phyloP scores from a whole-genome alignment of 2,797 vertebrate species.

The Peromyscus eremicus region DNA sequence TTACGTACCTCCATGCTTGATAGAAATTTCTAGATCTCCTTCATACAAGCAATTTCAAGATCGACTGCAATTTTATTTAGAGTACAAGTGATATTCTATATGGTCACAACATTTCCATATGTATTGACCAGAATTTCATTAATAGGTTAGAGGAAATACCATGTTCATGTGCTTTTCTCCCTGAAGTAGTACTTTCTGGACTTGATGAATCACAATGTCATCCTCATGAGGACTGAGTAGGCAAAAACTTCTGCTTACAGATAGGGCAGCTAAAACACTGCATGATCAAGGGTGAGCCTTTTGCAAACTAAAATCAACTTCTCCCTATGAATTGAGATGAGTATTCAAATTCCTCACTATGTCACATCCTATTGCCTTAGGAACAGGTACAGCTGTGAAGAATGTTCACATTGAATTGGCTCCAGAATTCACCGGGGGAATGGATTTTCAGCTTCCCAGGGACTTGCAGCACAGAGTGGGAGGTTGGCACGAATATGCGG shows the following conservation, averaged over 20 bases:
- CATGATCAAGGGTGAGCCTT: background rate
- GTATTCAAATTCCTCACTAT: background rate
- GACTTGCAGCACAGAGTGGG: background rate
- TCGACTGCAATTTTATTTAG: background rate
- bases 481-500: fast-evolving
- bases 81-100: background rate
- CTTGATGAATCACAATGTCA: background rate
- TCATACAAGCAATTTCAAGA: background rate
- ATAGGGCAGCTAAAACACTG: background rate
- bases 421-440: background rate
- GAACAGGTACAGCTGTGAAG: conserved; percentile 7
- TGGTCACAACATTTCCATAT: background rate
- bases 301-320: conserved; percentile 37
- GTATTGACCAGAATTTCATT: background rate
- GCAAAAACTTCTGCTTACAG: background rate
- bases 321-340: background rate
- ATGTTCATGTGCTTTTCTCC: background rate
- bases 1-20: background rate
- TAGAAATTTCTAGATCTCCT: background rate
- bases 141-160: background rate
- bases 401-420: conserved; percentile 23
- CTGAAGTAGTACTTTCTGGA: conserved; percentile 1
- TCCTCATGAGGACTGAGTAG: background rate
- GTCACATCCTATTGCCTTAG: background rate
- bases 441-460: background rate